These are phyloP conservation scores for Nyctibius grandis DNA, from an alignment of 2,797 vertebrate species.

Conservation along the genomic window DNA sequence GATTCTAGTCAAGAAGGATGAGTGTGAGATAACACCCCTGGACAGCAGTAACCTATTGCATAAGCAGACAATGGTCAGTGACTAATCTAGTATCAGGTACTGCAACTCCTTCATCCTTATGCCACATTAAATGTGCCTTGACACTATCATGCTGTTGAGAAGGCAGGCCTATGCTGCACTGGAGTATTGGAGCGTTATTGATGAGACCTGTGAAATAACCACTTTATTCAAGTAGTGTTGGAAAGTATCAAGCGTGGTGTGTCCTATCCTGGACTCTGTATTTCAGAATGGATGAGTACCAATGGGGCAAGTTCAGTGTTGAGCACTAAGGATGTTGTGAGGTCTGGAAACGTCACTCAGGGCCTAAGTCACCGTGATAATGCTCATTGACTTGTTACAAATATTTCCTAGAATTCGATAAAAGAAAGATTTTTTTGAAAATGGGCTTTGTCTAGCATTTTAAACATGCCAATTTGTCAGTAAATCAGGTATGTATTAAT, in stretches of 20 bases:
- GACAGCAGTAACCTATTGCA: not conserved
- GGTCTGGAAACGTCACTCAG: not conserved
- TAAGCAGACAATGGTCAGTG: not conserved
- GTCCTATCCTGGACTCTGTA: not conserved
- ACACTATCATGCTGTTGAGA: not conserved
- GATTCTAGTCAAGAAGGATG: not conserved
- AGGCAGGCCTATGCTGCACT: not conserved
- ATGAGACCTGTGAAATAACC: not conserved
- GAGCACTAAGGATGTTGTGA: not conserved
- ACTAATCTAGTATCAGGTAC: not conserved
- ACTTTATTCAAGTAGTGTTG: not conserved
- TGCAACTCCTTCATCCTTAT: not conserved
- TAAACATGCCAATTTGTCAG: not conserved
- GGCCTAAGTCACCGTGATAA: not conserved
- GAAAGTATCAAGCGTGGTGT: not conserved
- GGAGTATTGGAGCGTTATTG: not conserved
- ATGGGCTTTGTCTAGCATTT: not conserved
- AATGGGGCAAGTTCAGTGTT: rapidly evolving
- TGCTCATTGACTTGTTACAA: not conserved
- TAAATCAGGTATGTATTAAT: not conserved
- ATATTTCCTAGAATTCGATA: not conserved
- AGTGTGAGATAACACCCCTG: not conserved
- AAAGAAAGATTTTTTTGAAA: not conserved
- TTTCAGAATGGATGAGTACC: not conserved
- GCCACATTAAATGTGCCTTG: not conserved